These are phyloP conservation scores for Bradypus variegatus DNA, from an alignment of 2,797 vertebrate genomes.

Conservation along the genomic window DNA sequence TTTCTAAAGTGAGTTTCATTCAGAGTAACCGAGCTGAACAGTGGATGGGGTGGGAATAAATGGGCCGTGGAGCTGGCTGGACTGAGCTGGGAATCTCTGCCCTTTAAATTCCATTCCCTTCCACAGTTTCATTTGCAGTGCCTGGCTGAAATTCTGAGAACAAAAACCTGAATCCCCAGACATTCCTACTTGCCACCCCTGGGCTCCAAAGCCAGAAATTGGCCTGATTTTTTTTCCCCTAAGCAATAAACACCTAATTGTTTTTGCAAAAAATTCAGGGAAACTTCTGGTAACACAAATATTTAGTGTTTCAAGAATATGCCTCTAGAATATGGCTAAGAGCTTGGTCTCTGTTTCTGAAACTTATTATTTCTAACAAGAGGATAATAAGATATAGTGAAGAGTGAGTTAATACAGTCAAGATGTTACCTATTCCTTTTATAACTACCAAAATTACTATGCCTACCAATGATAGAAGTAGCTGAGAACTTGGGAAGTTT, in stretches of 20 bases:
- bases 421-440: not conserved
- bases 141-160: not conserved
- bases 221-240: not conserved
- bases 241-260: not conserved
- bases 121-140: not conserved
- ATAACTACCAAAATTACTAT: not conserved
- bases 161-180: not conserved
- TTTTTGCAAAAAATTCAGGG: not conserved
- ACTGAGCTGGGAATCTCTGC: not conserved
- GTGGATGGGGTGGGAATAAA: not conserved
- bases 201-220: not conserved
- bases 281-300: not conserved
- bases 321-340: not conserved
- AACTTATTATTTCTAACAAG: not conserved
- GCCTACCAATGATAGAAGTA: not conserved
- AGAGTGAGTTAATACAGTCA: not conserved
- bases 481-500: not conserved
- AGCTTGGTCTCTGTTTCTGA: not conserved
- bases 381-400: not conserved
- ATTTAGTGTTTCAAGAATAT: not conserved
- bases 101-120: not conserved
- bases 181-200: not conserved
- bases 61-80: rapidly evolving
- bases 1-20: conserved; percentile 38
- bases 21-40: not conserved